Evolutionary conservation across 2,888 invertebrate species (phyloP), one percentile per base, ranked within the genome.

Genomic region (Epinotia brunnichana): DNA sequence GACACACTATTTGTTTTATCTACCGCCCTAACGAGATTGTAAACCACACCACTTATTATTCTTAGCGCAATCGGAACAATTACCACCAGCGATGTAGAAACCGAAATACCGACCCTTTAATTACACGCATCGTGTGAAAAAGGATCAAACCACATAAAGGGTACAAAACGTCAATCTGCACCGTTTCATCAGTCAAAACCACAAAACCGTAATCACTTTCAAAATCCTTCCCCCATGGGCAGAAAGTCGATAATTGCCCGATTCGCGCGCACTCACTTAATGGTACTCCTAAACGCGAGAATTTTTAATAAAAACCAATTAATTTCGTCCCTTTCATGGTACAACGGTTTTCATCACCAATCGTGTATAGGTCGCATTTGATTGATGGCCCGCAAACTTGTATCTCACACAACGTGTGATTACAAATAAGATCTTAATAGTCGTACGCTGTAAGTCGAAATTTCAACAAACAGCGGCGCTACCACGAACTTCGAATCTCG

Each of bases 231-330:
- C 19, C 3, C 13, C 41, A n/a, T 41, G 0, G 54, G 4, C 21
- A 41, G 2, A 56, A 41, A 56, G 66, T 17, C 66, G n/a, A 66
- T 56, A n/a, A 24, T 21, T 7, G 41, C 21, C n/a, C 19, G n/a
- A 66, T 5, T 66, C 11, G 21, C 13, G 35, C 15, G 39, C 15
- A 53, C 35, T 7, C 51, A 24, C n/a, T 54, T n/a, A n/a, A 15
- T 41, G 66, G 64, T 54, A 10, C 15, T 64, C 15, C 35, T 56
- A 66, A 39, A 41, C 35, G 44, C 62, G 60, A 66, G 60, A 67
- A 61, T 71, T 71, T 71, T 71, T 60, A 67, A 71, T 71, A 71
- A 71, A 70, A 67, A 66, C 60, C 60, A 71, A 71, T 71, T 71
- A 71, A 71, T 66, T 63, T 66, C 35, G 60, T 53, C 60, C 66